These are phyloP conservation scores for Sesamia nonagrioides DNA, from an alignment of 1,140 invertebrate genomes.

Conservation along the genomic window DNA sequence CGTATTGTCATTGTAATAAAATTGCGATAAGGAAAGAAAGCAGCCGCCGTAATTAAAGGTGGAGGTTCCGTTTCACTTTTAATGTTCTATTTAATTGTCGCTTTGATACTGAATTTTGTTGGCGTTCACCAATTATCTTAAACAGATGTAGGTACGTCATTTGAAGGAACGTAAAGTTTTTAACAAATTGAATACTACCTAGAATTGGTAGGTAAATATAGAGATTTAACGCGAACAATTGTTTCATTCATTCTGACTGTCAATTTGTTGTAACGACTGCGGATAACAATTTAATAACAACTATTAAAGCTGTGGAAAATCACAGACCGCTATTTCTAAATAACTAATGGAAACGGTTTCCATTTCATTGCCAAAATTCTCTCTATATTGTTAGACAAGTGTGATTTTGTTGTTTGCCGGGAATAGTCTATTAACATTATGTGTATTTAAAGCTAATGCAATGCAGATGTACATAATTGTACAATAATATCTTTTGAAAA, in stretches of 20 bases:
- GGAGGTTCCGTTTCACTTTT: slow-evolving; percentile 63
- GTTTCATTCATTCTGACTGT: slow-evolving; percentile 27
- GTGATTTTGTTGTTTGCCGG: slow-evolving; percentile 45
- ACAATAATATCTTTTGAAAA: slow-evolving; percentile 23
- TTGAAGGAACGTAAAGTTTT: slow-evolving; percentile 40
- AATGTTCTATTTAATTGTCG: slow-evolving; percentile 71
- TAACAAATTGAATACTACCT: slow-evolving; percentile 28
- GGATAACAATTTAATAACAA: slow-evolving; percentile 37
- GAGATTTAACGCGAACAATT: slow-evolving; percentile 11
- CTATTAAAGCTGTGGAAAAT: slow-evolving; percentile 41
- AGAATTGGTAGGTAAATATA: slow-evolving; percentile 7
- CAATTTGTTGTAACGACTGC: slow-evolving; percentile 16
- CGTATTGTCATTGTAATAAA: slow-evolving; percentile 82
- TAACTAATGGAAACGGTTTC: slow-evolving; percentile 51
- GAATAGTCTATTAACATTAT: slow-evolving; percentile 25
- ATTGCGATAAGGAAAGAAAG: slow-evolving; percentile 80
- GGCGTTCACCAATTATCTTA: slow-evolving; percentile 52
- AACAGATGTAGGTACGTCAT: slow-evolving; percentile 47
- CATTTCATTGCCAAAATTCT: slow-evolving; percentile 48
- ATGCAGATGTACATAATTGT: slow-evolving; percentile 29
- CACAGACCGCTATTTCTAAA: slow-evolving; percentile 32
- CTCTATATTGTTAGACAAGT: slow-evolving; percentile 30
- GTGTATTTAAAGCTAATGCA: slow-evolving; percentile 36
- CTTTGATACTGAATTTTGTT: slow-evolving; percentile 58
- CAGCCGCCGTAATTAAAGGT: slow-evolving; percentile 79